phyloP scores from a whole-genome alignment of 2,113 vertebrate genomes.

The Callopanchax toddi region DNA sequence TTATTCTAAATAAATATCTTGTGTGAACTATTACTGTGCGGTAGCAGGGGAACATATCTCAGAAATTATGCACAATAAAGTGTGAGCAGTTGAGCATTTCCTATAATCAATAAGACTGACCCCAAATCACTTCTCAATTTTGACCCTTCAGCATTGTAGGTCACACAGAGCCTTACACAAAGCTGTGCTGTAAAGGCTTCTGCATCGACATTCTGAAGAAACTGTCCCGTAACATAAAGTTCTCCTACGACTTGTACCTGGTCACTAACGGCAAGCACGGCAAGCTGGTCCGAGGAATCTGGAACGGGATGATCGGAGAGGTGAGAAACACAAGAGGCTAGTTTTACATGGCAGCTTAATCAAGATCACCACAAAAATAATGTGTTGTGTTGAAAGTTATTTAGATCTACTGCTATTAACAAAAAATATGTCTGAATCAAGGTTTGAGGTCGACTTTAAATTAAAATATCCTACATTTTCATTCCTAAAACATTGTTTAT shows the following conservation, averaged over 20 bases:
- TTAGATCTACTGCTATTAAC: too few species aligned
- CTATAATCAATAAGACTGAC: too few species aligned
- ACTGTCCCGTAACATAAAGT: constrained; percentile 91
- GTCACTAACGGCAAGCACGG: constrained; percentile 98
- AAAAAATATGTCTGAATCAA: too few species aligned
- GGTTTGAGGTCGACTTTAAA: too few species aligned
- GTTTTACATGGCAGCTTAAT: not conserved
- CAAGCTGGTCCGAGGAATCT: constrained; percentile 93
- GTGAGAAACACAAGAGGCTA: constrained; percentile 64
- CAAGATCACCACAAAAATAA: not conserved
- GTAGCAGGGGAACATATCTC: too few species aligned
- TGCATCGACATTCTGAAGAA: constrained; percentile 99
- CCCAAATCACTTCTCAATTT: not conserved
- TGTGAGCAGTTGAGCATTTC: too few species aligned
- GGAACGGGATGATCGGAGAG: constrained; percentile 99
- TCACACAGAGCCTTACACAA: constrained; percentile 90
- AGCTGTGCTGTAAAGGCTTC: constrained; percentile 98
- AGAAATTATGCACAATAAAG: too few species aligned
- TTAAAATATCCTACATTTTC: too few species aligned
- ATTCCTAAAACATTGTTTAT: too few species aligned
- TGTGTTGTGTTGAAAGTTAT: too few species aligned
- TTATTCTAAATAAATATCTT: too few species aligned
- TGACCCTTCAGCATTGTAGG: constrained; percentile 73
- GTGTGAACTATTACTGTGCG: too few species aligned
- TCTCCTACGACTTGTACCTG: constrained; percentile 97